Conservation (phyloP, 2,113 vertebrate species). For the Pygoscelis antarcticus region DNA sequence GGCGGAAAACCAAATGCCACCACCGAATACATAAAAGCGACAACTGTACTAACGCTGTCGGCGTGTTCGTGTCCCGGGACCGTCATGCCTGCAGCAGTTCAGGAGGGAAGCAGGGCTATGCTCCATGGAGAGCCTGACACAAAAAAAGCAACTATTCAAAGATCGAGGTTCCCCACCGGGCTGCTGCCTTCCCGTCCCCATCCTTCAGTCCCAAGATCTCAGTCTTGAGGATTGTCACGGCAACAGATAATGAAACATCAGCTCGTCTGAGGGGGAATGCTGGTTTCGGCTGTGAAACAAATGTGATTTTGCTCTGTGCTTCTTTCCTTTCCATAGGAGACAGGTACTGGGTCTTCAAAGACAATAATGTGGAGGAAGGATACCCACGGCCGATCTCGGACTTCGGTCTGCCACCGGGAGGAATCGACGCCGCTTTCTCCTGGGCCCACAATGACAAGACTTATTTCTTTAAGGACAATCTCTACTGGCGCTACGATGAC, state of each 20-base stretch:
- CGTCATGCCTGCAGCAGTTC: accelerated
- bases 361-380: conserved; percentile 93
- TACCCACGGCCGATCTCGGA: conserved; percentile 91
- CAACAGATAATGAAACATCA: neutral
- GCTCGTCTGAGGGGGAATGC: accelerated
- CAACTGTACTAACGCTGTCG: accelerated
- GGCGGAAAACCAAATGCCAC: neutral
- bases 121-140: neutral
- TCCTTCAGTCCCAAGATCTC: neutral
- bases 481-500: conserved; percentile 92
- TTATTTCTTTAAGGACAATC: conserved; percentile 94
- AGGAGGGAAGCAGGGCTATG: accelerated
- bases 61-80: accelerated
- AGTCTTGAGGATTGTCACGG: neutral
- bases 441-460: conserved; percentile 95
- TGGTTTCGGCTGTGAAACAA: neutral
- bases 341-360: conserved; percentile 97
- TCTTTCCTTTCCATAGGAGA: conserved; percentile 78
- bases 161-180: neutral
- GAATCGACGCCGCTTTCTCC: conserved; percentile 89
- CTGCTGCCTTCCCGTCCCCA: neutral
- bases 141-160: neutral
- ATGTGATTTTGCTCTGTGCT: neutral
- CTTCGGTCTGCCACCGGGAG: conserved; percentile 87
- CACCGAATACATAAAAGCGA: neutral